These are phyloP conservation scores for Stichopus horrens DNA, from an alignment of 53 echinoderm and acorn worm species.

Conservation along the genomic window DNA sequence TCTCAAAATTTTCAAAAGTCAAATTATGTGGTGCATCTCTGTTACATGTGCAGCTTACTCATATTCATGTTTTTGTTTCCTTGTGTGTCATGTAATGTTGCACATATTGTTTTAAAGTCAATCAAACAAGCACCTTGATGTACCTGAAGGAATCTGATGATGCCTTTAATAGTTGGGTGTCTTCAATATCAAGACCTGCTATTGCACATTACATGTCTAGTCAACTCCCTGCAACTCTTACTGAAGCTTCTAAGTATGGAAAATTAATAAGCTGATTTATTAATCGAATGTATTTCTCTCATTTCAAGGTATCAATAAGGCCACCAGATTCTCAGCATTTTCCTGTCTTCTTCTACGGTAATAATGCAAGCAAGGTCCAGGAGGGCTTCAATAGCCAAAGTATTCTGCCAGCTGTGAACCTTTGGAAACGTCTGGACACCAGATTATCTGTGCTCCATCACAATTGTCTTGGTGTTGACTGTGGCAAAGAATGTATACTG, in stretches of 20 bases:
- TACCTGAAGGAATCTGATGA: neutral
- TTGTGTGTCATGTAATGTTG: too few species aligned
- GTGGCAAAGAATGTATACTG: constrained; percentile 33
- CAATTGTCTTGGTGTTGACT: constrained; percentile 57
- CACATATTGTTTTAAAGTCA: too few species aligned
- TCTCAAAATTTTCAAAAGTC: too few species aligned
- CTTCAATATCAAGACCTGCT: too few species aligned
- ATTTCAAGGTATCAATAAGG: constrained; percentile 39
- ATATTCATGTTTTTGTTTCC: too few species aligned
- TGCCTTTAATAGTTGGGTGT: neutral
- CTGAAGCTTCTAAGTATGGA: neutral
- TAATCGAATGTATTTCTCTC: neutral
- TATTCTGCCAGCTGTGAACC: constrained; percentile 19
- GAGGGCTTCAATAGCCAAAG: constrained; percentile 22
- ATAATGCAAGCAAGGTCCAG: constrained; percentile 44
- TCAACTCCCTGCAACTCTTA: too few species aligned
- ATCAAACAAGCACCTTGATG: neutral
- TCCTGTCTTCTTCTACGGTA: constrained; percentile 43
- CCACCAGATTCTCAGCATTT: constrained; percentile 20
- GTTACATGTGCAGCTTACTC: too few species aligned
- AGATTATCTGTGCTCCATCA: constrained; percentile 63
- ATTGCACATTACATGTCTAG: too few species aligned
- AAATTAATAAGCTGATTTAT: neutral
- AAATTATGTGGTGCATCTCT: too few species aligned
- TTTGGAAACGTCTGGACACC: constrained; percentile 43